Conservation (phyloP, 2,888 invertebrate species). For the Pherbina coryleti region DNA sequence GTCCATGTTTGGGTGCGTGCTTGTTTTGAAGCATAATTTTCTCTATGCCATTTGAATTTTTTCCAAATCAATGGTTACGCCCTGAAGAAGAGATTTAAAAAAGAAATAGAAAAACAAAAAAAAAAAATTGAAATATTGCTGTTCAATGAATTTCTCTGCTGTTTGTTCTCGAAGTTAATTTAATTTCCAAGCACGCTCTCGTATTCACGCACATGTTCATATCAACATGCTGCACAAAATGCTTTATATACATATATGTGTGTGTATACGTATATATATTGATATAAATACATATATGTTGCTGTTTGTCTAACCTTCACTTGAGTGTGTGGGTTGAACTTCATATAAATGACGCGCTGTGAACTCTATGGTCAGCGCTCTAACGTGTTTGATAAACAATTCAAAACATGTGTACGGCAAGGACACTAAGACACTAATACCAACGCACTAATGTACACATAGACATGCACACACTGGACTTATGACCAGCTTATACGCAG, state of each 20-base stretch:
- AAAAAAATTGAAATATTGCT: too few species aligned
- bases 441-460: neutral
- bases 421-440: neutral
- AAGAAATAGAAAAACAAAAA: too few species aligned
- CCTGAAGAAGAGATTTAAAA: too few species aligned
- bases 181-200: neutral
- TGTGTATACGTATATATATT: too few species aligned
- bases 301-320: neutral
- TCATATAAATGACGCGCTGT: neutral
- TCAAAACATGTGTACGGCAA: slow-evolving; percentile 8
- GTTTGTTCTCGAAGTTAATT: neutral
- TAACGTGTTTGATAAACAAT: slow-evolving; percentile 15
- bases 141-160: too few species aligned
- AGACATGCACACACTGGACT: too few species aligned
- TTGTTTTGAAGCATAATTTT: neutral
- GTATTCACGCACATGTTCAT: neutral
- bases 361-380: neutral
- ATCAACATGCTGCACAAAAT: neutral
- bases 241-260: neutral
- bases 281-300: too few species aligned
- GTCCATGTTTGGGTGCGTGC: neutral
- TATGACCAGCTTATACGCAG: too few species aligned
- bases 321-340: slow-evolving; percentile 5
- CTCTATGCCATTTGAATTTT: neutral
- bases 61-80: too few species aligned